Percentiles rank a stretch among this genome's conserved stretches.
phyloP scores from a whole-genome alignment of 1,140 invertebrate genomes.

The Apis laboriosa region DNA sequence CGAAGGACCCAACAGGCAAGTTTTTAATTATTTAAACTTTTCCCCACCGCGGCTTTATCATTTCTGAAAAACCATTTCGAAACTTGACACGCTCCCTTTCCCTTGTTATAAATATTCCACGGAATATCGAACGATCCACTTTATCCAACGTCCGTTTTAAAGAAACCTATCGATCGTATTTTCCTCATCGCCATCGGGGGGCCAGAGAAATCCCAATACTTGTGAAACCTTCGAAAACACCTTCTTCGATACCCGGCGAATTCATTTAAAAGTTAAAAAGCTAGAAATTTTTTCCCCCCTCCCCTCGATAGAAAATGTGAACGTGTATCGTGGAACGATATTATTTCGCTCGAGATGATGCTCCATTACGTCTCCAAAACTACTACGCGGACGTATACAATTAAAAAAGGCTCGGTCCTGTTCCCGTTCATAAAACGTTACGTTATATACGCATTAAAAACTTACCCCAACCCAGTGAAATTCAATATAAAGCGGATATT shows the following conservation, averaged over 20 bases:
- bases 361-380: not conserved
- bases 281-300: no score
- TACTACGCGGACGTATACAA: no score
- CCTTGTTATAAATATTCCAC: no score
- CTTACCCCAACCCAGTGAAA: not conserved
- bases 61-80: not conserved
- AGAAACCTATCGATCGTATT: not conserved
- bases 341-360: no score
- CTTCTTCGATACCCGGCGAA: no score
- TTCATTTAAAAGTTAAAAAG: no score
- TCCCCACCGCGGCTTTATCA: not conserved
- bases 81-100: not conserved
- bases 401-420: not conserved
- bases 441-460: no score
- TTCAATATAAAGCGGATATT: slow-evolving; percentile 9
- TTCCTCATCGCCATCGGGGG: no score
- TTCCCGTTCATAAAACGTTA: not conserved
- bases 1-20: not conserved
- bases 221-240: no score
- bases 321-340: no score
- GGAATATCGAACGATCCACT: not conserved
- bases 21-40: slow-evolving; percentile 31
- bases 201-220: not conserved
- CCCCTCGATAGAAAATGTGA: no score
- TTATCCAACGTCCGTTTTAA: not conserved